Evolutionary conservation across 2,888 invertebrate genomes (phyloP), one percentile per base, ranked within the genome.

Genomic region (Geophilus truncorum): DNA sequence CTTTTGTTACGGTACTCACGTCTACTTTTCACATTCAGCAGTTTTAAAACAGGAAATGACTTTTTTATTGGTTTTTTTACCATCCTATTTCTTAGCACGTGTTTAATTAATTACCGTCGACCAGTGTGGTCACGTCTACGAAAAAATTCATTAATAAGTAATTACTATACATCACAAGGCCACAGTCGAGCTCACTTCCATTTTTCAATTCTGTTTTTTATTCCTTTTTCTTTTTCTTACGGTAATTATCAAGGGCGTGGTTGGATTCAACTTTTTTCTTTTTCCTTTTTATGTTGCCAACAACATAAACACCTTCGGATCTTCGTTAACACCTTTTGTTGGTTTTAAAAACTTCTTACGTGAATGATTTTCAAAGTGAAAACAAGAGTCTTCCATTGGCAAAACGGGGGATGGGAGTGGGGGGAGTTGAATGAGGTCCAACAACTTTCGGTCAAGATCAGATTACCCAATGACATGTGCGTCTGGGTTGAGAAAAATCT

Each of bases 381-480:
- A 40, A 40, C 40, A 40, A 40, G 40, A n/a, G n/a, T n/a, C n/a
- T n/a, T n/a, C n/a, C n/a, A n/a, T n/a, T n/a, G n/a, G n/a, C n/a
- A n/a, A n/a, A n/a, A n/a, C n/a, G n/a, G n/a, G n/a, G n/a, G n/a
- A 12, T 40, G 40, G 40, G 40, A 40, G 40, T 40, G 21, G 23
- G 57, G 57, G 21, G 57, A 18, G 57, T 21, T 18, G 57, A 40
- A 40, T 10, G 40, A 12, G n/a, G 21, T 62, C 57, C 18, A 62
- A 21, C 23, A 62, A 62, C 57, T 62, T 62, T 62, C 21, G 23
- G 21, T 23, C 6, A 23, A 62, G 57, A 62, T 62, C 57, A 62
- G 57, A 62, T 62, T 62, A 62, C 57, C 23, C 57, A 62, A 62
- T 62, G 57, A 62, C 57, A 62, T 62, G 57, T 62, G 57, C 21